Evolutionary conservation across 2,888 invertebrate species (phyloP).

Genomic region (Omphaloscelis lunosa): DNA sequence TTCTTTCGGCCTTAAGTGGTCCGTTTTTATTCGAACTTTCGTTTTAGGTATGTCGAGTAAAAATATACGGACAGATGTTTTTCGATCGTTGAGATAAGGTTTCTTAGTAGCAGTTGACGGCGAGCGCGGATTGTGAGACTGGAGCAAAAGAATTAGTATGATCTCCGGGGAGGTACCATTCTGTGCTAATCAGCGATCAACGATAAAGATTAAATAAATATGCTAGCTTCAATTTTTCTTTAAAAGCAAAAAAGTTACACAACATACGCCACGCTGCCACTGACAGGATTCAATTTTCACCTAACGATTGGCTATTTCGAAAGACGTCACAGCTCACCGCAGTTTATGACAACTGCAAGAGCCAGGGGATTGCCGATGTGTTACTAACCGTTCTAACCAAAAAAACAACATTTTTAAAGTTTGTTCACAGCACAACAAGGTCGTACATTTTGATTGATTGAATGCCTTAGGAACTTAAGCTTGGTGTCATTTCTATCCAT

Average conservation of each 20-base stretch:
- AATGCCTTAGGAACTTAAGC: conserved; percentile 2
- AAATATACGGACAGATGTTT: conserved; percentile 68
- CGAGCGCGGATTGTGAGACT: conserved; percentile 30
- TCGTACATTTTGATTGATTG: background rate
- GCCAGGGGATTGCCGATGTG: background rate
- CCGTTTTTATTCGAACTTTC: conserved; percentile 67
- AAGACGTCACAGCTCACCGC: background rate
- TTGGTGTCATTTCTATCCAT: background rate
- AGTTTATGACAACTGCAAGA: background rate
- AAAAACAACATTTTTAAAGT: background rate
- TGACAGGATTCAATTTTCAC: background rate
- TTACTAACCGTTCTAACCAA: background rate
- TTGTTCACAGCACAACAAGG: background rate
- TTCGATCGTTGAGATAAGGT: conserved; percentile 63
- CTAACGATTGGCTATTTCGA: background rate
- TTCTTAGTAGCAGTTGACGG: conserved; percentile 53
- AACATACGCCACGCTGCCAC: too few species aligned
- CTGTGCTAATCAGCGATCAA: conserved; percentile 63
- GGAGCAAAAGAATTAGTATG: conserved; percentile 30
- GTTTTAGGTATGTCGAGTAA: conserved; percentile 65
- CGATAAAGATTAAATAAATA: conserved; percentile 37
- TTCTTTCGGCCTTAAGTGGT: conserved; percentile 76
- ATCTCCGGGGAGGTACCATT: conserved; percentile 43
- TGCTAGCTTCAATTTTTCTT: background rate
- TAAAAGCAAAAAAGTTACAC: background rate